These are phyloP conservation scores for Apoda limacodes DNA, from an alignment of 2,888 invertebrate species.

Conservation along the genomic window DNA sequence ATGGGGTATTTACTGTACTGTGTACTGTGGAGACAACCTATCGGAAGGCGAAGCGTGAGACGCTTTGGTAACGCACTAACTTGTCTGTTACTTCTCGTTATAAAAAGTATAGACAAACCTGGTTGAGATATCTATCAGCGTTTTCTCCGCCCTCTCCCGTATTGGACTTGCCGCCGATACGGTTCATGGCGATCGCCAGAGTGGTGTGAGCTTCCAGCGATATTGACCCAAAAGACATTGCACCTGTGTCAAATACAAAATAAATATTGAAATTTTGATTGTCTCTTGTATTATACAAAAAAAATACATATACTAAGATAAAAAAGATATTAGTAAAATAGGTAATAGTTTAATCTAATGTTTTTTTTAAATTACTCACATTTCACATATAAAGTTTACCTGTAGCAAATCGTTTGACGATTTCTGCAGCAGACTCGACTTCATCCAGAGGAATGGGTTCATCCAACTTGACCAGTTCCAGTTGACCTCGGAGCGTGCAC, in stretches of 20 bases:
- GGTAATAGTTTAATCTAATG: too few species aligned
- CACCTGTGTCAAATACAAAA: too few species aligned
- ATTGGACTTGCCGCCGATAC: slow-evolving; percentile 97
- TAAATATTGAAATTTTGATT: too few species aligned
- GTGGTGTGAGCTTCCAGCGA: slow-evolving; percentile 96
- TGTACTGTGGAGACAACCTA: too few species aligned
- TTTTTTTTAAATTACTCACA: neutral
- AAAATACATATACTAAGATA: too few species aligned
- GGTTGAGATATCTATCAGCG: slow-evolving; percentile 80
- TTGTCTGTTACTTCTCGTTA: neutral
- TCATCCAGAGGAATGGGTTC: slow-evolving; percentile 86
- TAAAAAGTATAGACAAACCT: slow-evolving; percentile 29
- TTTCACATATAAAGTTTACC: slow-evolving; percentile 45
- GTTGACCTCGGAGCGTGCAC: slow-evolving; percentile 93
- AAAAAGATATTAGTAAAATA: too few species aligned
- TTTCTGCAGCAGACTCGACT: slow-evolving; percentile 93
- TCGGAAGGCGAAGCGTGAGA: too few species aligned
- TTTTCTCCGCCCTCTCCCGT: slow-evolving; percentile 98
- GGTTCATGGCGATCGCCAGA: slow-evolving; percentile 97
- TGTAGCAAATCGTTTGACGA: slow-evolving; percentile 94
- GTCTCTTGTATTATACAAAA: too few species aligned
- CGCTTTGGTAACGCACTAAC: neutral
- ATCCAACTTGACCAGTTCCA: slow-evolving; percentile 84
- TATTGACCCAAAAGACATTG: slow-evolving; percentile 98
- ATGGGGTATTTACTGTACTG: too few species aligned